Conservation (phyloP, 2,888 invertebrate species). For the Clitarchus hookeri region DNA sequence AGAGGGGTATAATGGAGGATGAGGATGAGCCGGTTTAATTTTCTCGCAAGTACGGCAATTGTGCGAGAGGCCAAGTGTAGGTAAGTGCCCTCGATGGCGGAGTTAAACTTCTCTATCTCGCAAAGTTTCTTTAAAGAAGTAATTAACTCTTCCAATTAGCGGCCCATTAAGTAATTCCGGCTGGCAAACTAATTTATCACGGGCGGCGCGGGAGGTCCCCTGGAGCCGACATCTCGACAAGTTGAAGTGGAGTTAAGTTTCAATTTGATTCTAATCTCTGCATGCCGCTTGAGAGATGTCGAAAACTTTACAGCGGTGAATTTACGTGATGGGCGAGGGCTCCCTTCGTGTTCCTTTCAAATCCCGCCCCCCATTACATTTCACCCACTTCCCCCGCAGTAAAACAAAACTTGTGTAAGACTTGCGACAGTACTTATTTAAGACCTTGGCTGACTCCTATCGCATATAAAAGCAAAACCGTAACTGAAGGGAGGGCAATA, state of each 20-base stretch:
- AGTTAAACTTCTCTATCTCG: conserved; percentile 14
- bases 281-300: conserved; percentile 14
- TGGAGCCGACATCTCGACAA: conserved; percentile 6
- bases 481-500: too few relatives aligned
- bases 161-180: conserved; percentile 7
- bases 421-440: too few relatives aligned
- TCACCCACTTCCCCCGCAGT: too few relatives aligned
- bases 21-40: background rate
- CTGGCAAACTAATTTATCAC: conserved; percentile 8
- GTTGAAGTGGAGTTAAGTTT: background rate
- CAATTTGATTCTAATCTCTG: conserved; percentile 14
- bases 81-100: conserved; percentile 14
- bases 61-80: background rate
- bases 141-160: conserved; percentile 14
- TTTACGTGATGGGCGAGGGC: background rate
- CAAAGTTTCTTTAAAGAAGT: background rate
- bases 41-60: conserved; percentile 9
- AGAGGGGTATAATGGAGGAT: too few relatives aligned
- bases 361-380: too few relatives aligned
- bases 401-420: too few relatives aligned
- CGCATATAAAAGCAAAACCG: too few relatives aligned
- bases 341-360: background rate
- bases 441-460: too few relatives aligned
- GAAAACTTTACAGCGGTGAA: conserved; percentile 10
- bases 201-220: background rate